Percentiles rank a stretch among this genome's conserved stretches.
Conservation (phyloP, 2,113 vertebrate genomes). For the Pseudopipra pipra region DNA sequence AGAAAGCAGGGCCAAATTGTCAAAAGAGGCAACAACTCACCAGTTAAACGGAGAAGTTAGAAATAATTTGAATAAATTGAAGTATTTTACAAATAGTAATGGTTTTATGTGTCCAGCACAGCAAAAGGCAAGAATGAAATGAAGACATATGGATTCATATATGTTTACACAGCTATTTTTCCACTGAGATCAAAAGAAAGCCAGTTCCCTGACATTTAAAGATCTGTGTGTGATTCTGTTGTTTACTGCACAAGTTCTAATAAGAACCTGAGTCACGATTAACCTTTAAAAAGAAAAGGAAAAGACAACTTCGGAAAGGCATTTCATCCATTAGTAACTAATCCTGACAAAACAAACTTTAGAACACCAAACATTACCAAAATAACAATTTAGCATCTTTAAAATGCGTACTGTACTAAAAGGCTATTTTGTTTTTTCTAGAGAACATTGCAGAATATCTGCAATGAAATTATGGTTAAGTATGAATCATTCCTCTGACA, state of each 20-base stretch:
- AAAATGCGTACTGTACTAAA: neutral
- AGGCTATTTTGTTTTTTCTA: neutral
- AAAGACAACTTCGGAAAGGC: neutral
- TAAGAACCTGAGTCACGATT: neutral
- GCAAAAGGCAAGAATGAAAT: neutral
- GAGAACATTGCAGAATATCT: neutral
- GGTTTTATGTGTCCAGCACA: neutral
- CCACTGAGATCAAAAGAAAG: neutral
- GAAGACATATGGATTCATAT: neutral
- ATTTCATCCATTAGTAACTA: neutral
- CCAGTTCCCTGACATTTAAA: neutral
- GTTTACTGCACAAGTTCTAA: neutral
- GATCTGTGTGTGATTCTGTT: neutral
- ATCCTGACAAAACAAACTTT: neutral
- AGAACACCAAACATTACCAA: neutral
- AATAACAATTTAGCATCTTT: neutral
- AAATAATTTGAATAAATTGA: neutral
- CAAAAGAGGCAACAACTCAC: neutral
- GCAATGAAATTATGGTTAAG: neutral
- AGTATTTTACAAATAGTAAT: neutral
- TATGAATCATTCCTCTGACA: neutral
- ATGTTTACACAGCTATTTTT: neutral
- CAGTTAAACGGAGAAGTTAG: neutral
- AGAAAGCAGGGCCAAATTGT: neutral
- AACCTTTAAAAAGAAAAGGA: neutral